Percentiles rank a stretch among this genome's conserved stretches.
phyloP scores from a whole-genome alignment of 2,888 invertebrate species.

The Vannuccia rotundouncinata region DNA sequence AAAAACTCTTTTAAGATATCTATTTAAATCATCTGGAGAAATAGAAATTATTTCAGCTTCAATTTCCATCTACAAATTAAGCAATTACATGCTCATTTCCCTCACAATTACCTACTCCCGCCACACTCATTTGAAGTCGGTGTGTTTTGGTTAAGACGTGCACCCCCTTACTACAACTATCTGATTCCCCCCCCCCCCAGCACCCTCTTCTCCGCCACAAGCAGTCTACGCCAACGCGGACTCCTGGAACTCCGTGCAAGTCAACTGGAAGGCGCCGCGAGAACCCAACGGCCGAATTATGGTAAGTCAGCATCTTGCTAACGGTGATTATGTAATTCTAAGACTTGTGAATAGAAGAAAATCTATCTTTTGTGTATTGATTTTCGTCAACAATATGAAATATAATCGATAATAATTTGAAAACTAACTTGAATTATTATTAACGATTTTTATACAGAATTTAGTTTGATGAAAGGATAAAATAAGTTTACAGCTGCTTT shows the following conservation, averaged over 20 bases:
- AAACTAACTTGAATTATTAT: no score
- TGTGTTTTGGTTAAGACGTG: not conserved
- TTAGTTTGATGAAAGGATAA: no score
- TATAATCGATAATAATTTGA: no score
- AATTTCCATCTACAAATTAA: not conserved
- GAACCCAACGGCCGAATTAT: constrained; percentile 23
- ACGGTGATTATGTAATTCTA: no score
- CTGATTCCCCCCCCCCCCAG: not conserved
- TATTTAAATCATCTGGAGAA: no score
- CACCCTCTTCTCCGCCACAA: constrained; percentile 28
- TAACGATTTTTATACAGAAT: no score
- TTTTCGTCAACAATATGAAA: no score
- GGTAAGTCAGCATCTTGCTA: not conserved
- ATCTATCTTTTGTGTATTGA: no score
- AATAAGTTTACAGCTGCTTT: no score
- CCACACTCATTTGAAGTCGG: not conserved
- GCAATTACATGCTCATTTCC: not conserved
- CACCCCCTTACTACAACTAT: not conserved
- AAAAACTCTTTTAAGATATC: no score
- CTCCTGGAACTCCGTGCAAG: not conserved
- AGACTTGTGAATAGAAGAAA: no score
- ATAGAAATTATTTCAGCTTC: not conserved
- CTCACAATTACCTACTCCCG: not conserved
- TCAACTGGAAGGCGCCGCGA: constrained; percentile 1
- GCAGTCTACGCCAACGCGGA: constrained; percentile 24